phyloP scores from a whole-genome alignment of 2,888 invertebrate species.

The Orgyia antiqua region DNA sequence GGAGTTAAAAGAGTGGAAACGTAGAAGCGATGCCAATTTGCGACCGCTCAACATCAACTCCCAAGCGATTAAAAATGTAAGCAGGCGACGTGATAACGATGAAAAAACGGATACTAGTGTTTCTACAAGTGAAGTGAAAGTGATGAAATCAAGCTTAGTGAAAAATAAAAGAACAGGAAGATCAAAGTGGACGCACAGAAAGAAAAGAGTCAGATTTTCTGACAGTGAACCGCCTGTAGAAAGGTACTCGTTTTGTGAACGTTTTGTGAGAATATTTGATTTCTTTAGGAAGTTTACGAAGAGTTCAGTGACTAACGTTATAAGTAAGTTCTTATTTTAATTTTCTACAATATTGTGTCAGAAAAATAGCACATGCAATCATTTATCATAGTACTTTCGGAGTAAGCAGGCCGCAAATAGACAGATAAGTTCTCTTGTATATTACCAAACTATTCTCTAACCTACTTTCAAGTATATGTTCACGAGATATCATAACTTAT shows the following conservation, averaged over 20 bases:
- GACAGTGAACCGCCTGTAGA: constrained; percentile 40
- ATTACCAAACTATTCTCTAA: no score
- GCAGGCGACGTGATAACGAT: constrained; percentile 22
- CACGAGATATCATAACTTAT: no score
- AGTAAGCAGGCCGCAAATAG: no score
- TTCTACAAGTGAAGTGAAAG: constrained; percentile 46
- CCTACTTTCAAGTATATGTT: no score
- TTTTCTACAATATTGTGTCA: constrained; percentile 9
- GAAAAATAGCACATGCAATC: no score
- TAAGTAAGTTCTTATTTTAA: constrained; percentile 45
- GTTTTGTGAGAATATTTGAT: constrained; percentile 49
- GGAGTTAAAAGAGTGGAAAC: constrained; percentile 39
- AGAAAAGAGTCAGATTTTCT: constrained; percentile 63
- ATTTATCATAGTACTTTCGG: no score
- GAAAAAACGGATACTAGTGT: constrained; percentile 28
- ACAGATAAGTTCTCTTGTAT: no score
- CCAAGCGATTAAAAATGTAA: constrained; percentile 46
- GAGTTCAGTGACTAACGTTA: constrained; percentile 42
- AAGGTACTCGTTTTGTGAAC: constrained; percentile 40
- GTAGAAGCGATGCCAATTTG: constrained; percentile 26
- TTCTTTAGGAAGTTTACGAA: constrained; percentile 53
- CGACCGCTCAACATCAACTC: constrained; percentile 35
- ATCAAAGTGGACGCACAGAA: constrained; percentile 33
- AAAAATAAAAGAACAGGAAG: constrained; percentile 43
- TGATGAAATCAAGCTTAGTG: constrained; percentile 51